These are phyloP conservation scores for Himantopus leucocephalus DNA, from an alignment of 2,113 vertebrate species.

Conservation along the genomic window DNA sequence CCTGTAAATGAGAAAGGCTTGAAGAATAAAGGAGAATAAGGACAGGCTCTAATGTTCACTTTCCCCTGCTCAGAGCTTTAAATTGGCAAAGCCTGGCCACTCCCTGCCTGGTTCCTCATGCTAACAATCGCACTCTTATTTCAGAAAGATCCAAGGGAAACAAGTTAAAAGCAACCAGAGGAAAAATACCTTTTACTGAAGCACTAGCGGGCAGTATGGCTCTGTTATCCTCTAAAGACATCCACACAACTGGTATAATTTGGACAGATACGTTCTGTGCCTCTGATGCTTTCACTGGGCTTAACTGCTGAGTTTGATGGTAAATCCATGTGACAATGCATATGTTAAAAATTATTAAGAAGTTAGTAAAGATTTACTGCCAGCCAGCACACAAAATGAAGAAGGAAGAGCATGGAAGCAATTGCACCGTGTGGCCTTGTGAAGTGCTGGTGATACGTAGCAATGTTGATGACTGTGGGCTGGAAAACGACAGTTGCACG, in stretches of 20 bases:
- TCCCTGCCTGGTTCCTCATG: background rate
- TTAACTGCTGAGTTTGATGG: background rate
- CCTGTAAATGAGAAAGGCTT: background rate
- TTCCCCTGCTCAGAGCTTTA: background rate
- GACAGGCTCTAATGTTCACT: background rate
- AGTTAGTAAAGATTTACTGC: background rate
- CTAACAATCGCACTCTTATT: background rate
- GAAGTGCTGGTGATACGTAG: background rate
- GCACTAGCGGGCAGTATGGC: background rate
- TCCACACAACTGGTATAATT: background rate
- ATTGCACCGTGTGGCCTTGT: background rate
- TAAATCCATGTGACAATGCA: background rate
- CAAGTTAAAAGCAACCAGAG: background rate
- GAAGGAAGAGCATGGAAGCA: background rate
- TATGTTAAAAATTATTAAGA: background rate
- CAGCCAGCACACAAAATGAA: background rate
- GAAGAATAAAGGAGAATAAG: background rate
- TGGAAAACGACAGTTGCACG: background rate
- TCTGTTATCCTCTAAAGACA: background rate
- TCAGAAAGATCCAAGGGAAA: background rate
- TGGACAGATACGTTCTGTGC: background rate
- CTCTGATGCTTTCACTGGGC: background rate
- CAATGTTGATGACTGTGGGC: accelerated
- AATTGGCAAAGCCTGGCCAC: background rate
- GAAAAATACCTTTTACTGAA: background rate